Percentiles rank a stretch among this genome's conserved stretches.
These are phyloP conservation scores for Fragum sueziense DNA, from an alignment of 2,888 invertebrate species.

Conservation along the genomic window DNA sequence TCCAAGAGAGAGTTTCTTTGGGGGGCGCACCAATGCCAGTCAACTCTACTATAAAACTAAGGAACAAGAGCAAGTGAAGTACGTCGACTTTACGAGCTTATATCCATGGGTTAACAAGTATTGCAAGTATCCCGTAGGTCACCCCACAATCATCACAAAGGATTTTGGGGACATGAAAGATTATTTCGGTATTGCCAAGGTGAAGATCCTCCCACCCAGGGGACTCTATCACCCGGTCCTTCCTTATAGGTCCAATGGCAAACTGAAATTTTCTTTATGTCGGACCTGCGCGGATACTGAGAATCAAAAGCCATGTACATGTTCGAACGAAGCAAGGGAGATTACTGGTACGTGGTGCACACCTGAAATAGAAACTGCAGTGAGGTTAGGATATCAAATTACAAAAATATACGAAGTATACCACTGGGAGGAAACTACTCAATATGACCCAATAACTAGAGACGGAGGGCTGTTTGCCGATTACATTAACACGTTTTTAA, in stretches of 20 bases:
- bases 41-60: constrained; percentile 53
- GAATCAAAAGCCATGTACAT: constrained; percentile 68
- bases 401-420: constrained; percentile 77
- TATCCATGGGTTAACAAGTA: constrained; percentile 68
- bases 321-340: constrained; percentile 67
- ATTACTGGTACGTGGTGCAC: constrained; percentile 78
- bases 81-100: constrained; percentile 56
- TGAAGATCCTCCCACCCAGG: constrained; percentile 35
- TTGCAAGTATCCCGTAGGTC: constrained; percentile 65
- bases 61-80: constrained; percentile 58
- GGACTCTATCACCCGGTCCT: constrained; percentile 59
- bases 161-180: constrained; percentile 32
- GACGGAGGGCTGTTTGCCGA: constrained; percentile 69
- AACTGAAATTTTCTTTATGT: constrained; percentile 80
- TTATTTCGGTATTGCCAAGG: constrained; percentile 52
- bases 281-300: constrained; percentile 62
- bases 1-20: constrained; percentile 68
- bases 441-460: constrained; percentile 53
- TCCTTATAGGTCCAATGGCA: constrained; percentile 68
- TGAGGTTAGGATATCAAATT: constrained; percentile 75
- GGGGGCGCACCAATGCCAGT: constrained; percentile 68
- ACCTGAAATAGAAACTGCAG: constrained; percentile 70
- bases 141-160: constrained; percentile 55
- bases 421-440: constrained; percentile 60
- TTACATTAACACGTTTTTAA: constrained; percentile 68